A percentile compares a stretch with the other conserved stretches of the same genome.
Conservation (phyloP, 2,113 vertebrate genomes). For the Hippocampus mohnikei region DNA sequence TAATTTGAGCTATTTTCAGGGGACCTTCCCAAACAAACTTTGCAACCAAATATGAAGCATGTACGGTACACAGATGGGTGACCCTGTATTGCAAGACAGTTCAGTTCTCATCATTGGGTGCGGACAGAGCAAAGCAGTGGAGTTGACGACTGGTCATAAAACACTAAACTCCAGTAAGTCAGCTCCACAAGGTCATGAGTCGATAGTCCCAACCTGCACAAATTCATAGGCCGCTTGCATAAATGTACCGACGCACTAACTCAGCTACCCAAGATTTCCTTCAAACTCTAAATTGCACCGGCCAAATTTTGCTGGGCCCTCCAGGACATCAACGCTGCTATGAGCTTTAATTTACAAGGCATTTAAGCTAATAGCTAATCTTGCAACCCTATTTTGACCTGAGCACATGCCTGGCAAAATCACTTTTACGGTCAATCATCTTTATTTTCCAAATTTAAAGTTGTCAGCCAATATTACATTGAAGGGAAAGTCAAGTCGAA, state of each 20-base stretch:
- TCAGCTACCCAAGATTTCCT: neutral
- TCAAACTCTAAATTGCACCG: neutral
- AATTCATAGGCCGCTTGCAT: neutral
- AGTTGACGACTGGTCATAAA: neutral
- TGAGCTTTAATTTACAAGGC: neutral
- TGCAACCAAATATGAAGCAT: neutral
- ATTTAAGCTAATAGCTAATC: neutral
- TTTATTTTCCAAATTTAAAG: neutral
- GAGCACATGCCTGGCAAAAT: neutral
- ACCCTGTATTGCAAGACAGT: neutral
- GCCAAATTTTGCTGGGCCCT: neutral
- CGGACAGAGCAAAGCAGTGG: neutral
- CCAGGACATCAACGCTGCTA: neutral
- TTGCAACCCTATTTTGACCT: too few relatives aligned
- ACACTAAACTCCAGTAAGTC: neutral
- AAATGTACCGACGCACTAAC: neutral
- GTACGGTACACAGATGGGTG: neutral
- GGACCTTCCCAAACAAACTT: neutral
- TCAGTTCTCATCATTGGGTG: neutral
- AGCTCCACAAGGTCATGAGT: neutral
- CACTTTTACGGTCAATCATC: neutral
- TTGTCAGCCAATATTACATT: neutral
- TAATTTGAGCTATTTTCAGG: neutral
- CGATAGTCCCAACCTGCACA: neutral
- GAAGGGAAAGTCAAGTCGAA: too few relatives aligned